Percentiles rank a stretch among this genome's conserved stretches.
These are phyloP conservation scores for Cydia fagiglandana DNA, from an alignment of 1,140 invertebrate species.

Conservation along the genomic window DNA sequence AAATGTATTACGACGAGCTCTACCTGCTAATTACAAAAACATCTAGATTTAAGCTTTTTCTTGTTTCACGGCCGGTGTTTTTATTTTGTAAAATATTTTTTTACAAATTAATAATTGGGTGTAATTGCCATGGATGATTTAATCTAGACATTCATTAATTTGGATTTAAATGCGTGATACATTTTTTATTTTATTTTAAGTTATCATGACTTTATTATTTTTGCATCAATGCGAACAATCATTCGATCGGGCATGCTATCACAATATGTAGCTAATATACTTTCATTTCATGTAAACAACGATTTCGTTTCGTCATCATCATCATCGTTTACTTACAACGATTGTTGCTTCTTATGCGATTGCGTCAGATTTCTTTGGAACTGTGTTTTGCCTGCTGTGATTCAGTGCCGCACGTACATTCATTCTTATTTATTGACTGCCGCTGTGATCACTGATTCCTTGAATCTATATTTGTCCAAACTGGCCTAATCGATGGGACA, in stretches of 20 bases:
- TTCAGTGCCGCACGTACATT: constrained; percentile 1
- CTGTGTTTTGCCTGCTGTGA: not conserved
- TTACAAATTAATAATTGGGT: not conserved
- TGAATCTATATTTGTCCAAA: not conserved
- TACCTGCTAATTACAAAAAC: constrained; percentile 57
- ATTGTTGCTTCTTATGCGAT: not conserved
- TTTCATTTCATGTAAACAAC: not conserved
- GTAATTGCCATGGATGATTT: not conserved
- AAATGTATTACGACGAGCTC: constrained; percentile 43
- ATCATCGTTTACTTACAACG: no score
- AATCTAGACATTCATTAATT: not conserved
- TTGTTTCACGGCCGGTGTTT: not conserved
- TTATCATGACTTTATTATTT: no score
- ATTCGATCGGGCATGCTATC: not conserved
- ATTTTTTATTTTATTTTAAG: no score
- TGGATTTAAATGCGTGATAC: not conserved
- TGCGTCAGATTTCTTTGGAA: constrained; percentile 17
- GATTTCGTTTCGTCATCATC: no score
- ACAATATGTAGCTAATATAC: not conserved
- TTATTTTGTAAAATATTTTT: not conserved
- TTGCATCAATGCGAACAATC: no score
- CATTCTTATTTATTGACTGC: constrained; percentile 7
- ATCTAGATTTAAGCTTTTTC: constrained; percentile 41
- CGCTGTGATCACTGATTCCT: not conserved
- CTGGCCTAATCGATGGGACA: not conserved